These are phyloP conservation scores for Poeciliopsis gracilis DNA, from an alignment of 2,797 vertebrate genomes.

Conservation along the genomic window DNA sequence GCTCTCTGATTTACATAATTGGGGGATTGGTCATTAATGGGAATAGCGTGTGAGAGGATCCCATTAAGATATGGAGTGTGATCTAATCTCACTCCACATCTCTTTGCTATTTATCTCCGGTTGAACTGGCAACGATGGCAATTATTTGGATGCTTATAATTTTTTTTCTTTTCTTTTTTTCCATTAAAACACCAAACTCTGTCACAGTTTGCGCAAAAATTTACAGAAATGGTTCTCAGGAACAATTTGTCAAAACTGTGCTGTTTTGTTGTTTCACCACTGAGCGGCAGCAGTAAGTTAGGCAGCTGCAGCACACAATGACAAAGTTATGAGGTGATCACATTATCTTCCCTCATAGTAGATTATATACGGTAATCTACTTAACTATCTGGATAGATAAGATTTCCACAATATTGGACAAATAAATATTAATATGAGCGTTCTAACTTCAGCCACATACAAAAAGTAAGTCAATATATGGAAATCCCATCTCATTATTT, in stretches of 20 bases:
- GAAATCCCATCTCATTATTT: too few species aligned
- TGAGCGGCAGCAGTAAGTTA: conserved; percentile 81
- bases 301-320: conserved; percentile 42
- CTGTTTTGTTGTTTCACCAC: conserved; percentile 64
- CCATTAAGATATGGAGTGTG: conserved; percentile 82
- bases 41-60: conserved; percentile 78
- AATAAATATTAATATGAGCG: conserved; percentile 57
- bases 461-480: too few species aligned
- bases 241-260: neutral
- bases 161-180: conserved; percentile 25
- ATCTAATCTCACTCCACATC: conserved; percentile 76
- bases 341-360: conserved; percentile 63
- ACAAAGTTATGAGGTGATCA: conserved; percentile 61
- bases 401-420: conserved; percentile 44
- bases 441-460: conserved; percentile 48
- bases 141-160: conserved; percentile 68
- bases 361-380: too few species aligned
- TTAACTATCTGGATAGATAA: conserved; percentile 28
- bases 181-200: conserved; percentile 60
- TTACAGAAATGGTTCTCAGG: conserved; percentile 35
- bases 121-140: conserved; percentile 62
- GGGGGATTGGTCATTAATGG: conserved; percentile 80
- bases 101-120: conserved; percentile 71
- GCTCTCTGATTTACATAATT: conserved; percentile 84
- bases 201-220: conserved; percentile 20